A percentile compares a stretch with the other conserved stretches of the same genome.
phyloP scores from a whole-genome alignment of 1,140 invertebrate species.

The Ostrea edulis region DNA sequence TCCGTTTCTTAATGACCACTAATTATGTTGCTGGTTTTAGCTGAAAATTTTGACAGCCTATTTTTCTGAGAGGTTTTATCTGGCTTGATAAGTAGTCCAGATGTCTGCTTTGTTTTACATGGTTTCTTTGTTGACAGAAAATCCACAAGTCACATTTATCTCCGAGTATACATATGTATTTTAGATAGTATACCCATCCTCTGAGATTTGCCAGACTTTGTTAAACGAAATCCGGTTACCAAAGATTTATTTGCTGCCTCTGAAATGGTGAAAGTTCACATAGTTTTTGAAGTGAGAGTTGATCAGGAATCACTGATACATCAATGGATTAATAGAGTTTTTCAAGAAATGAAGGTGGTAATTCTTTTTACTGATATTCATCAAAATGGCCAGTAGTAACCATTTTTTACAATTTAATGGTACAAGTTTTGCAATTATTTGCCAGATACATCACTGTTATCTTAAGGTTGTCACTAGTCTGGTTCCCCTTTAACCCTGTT shows the following conservation, averaged over 20 bases:
- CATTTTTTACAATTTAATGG: constrained; percentile 33
- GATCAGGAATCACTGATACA: not conserved
- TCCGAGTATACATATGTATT: not conserved
- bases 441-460: constrained; percentile 3
- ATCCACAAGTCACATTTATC: not conserved
- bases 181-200: constrained; percentile 5
- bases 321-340: constrained; percentile 23
- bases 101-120: constrained; percentile 26
- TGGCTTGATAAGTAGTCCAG: constrained; percentile 11
- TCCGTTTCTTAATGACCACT: constrained; percentile 27
- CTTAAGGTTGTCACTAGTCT: not conserved
- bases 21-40: constrained; percentile 23
- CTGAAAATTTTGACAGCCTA: constrained; percentile 34
- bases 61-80: constrained; percentile 34
- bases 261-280: not conserved
- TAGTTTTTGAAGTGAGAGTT: constrained; percentile 25
- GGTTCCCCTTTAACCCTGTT: not conserved
- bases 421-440: constrained; percentile 30
- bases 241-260: constrained; percentile 1
- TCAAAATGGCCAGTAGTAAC: constrained; percentile 6
- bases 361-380: constrained; percentile 1
- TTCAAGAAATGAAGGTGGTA: constrained; percentile 9
- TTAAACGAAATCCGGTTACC: not conserved
- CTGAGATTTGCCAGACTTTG: not conserved
- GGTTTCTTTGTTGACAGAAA: constrained; percentile 20